Conservation (phyloP, 2,888 invertebrate genomes). For the Caenorhabditis imperialis region DNA sequence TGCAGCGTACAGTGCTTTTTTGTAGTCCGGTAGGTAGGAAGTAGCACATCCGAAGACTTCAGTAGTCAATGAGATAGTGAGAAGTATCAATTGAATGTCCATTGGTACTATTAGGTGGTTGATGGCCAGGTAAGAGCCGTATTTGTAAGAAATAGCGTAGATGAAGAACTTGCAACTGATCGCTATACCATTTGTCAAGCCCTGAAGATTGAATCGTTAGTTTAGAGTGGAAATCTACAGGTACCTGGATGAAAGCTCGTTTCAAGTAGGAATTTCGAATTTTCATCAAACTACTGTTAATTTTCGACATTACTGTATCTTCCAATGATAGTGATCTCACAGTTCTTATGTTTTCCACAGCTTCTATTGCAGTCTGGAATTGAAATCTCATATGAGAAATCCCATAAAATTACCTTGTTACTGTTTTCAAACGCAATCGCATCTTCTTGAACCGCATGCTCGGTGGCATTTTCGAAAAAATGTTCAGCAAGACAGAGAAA, state of each 20-base stretch:
- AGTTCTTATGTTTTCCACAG: constrained; percentile 79
- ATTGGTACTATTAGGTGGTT: constrained; percentile 35
- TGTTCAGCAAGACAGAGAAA: constrained; percentile 37
- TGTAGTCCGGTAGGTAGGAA: constrained; percentile 79
- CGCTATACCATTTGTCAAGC: constrained; percentile 74
- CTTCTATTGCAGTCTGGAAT: constrained; percentile 79
- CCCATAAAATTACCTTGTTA: constrained; percentile 24
- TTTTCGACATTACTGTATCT: constrained; percentile 26
- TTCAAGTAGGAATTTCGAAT: constrained; percentile 25
- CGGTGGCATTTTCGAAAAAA: constrained; percentile 22
- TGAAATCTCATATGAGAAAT: not conserved
- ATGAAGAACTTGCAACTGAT: constrained; percentile 78
- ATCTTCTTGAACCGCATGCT: constrained; percentile 24
- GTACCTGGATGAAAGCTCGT: constrained; percentile 60
- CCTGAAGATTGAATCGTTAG: no score
- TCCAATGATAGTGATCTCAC: constrained; percentile 78
- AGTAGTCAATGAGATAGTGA: constrained; percentile 63
- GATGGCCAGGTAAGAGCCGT: constrained; percentile 76
- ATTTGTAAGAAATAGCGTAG: constrained; percentile 78
- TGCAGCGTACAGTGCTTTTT: constrained; percentile 76
- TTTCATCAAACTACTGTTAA: constrained; percentile 19
- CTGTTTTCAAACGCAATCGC: constrained; percentile 49
- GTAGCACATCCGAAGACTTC: constrained; percentile 79
- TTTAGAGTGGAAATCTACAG: no score
- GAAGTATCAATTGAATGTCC: constrained; percentile 27